phyloP scores from a whole-genome alignment of 2,113 vertebrate genomes.

The Trematomus loennbergii region DNA sequence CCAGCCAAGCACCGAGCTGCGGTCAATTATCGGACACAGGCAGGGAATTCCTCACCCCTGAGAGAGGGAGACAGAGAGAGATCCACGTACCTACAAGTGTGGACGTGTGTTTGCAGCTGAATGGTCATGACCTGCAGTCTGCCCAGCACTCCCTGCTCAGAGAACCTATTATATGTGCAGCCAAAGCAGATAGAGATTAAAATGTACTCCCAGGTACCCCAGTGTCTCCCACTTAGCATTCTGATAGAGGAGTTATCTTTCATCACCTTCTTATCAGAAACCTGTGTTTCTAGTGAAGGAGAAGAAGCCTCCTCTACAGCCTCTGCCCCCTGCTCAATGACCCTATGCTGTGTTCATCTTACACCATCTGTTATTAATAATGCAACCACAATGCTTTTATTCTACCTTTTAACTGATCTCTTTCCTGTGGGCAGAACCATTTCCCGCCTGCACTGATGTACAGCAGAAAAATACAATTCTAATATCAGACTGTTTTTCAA shows the following conservation, averaged over 20 bases:
- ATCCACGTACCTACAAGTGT: background rate
- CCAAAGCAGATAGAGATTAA: background rate
- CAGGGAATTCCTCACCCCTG: slow-evolving; percentile 74
- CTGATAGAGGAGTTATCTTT: background rate
- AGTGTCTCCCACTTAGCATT: background rate
- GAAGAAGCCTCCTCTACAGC: slow-evolving; percentile 5
- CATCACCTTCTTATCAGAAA: background rate
- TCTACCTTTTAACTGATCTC: slow-evolving; percentile 43
- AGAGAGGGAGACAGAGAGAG: slow-evolving; percentile 15
- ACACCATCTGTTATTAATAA: slow-evolving; percentile 64
- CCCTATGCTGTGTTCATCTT: slow-evolving; percentile 29
- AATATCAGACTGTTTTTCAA: background rate
- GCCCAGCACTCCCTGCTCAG: slow-evolving; percentile 23
- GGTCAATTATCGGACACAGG: slow-evolving; percentile 75
- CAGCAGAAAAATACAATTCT: slow-evolving; percentile 3
- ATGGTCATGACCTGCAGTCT: slow-evolving; percentile 50
- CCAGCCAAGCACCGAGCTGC: slow-evolving; percentile 57
- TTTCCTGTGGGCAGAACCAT: slow-evolving; percentile 4
- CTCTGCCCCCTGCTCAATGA: slow-evolving; percentile 12
- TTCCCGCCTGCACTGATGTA: background rate
- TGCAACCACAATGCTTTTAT: slow-evolving; percentile 51
- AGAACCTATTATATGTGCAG: slow-evolving; percentile 37
- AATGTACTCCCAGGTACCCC: background rate
- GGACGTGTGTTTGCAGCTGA: background rate
- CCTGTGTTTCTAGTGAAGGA: slow-evolving; percentile 1